Evolutionary conservation across 2,113 vertebrate genomes (phyloP).

Genomic region (Heliornis fulica): DNA sequence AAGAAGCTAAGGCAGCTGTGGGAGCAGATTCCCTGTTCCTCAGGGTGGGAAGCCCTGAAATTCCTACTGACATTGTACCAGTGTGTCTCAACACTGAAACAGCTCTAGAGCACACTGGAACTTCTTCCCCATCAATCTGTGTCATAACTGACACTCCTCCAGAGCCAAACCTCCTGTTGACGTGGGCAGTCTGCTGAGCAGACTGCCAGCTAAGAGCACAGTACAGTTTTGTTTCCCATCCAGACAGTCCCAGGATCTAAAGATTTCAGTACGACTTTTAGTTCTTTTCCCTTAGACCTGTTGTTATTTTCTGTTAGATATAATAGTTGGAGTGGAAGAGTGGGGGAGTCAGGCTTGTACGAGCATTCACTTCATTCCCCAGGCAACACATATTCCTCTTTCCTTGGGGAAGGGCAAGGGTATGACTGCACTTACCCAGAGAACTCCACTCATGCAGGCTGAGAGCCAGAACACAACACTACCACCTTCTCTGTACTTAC

Average conservation of each 20-base stretch:
- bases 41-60: background rate
- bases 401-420: background rate
- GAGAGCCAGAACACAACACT: background rate
- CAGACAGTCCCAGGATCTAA: background rate
- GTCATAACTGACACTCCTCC: background rate
- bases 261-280: background rate
- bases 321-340: accelerated
- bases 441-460: background rate
- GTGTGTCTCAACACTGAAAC: background rate
- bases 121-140: background rate
- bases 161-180: background rate
- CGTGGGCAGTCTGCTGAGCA: background rate
- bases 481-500: accelerated
- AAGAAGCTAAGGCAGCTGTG: background rate
- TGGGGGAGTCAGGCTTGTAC: background rate
- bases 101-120: accelerated
- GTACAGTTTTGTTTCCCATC: background rate
- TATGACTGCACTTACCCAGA: background rate
- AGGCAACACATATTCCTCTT: background rate
- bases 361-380: background rate
- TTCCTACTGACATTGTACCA: too few relatives aligned
- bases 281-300: background rate
- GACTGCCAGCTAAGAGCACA: background rate
- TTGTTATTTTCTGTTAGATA: accelerated
- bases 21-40: background rate